Evolutionary conservation across 2,888 invertebrate genomes (phyloP), one percentile per base, ranked within the genome.

Genomic region (Dicycla oo): DNA sequence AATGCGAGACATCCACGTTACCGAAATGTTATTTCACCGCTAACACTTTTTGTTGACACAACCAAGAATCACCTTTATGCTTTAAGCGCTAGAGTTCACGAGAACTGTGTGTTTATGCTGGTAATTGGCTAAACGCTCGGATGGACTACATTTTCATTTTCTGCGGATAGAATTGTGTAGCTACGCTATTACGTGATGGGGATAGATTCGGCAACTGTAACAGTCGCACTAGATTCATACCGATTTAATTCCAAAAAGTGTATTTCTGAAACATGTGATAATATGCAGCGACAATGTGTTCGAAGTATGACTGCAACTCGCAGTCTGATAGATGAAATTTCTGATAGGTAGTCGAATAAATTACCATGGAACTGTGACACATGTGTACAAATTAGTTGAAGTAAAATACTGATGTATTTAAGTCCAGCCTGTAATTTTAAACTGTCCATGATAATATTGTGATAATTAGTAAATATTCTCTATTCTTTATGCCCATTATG

Each of bases 91-190:
- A 81, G 61, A 75, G 73, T 80, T 63, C 45, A 74, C 15, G 66
- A 13, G 40, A 51, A 66, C 51, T 74, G 72, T 72, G 60, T 78
- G 78, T 75, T 80, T 75, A 73, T 75, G 56, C 71, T 87, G 81
- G 90, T 92, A 88, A 92, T 91, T 90, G 91, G 88, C 87, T 90
- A 89, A 89, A 89, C 88, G 88, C 83, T 90, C 72, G 83, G 82
- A 87, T 87, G 88, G 86, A 87, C 89, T 87, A 87, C 87, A 90
- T 91, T 92, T 91, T 92, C 90, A 90, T 92, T 91, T 90, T 87
- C 86, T 83, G 81, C 80, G 76, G 80, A 86, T 80, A 78, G 81
- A 85, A 85, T 76, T 83, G 76, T 81, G 70, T 75, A 75, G 82
- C 74, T 79, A 75, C 26, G 73, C 75, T 85, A 81, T 88, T 84